phyloP scores from a whole-genome alignment of 53 echinoderm and acorn worm genomes.

The Stichopus horrens region DNA sequence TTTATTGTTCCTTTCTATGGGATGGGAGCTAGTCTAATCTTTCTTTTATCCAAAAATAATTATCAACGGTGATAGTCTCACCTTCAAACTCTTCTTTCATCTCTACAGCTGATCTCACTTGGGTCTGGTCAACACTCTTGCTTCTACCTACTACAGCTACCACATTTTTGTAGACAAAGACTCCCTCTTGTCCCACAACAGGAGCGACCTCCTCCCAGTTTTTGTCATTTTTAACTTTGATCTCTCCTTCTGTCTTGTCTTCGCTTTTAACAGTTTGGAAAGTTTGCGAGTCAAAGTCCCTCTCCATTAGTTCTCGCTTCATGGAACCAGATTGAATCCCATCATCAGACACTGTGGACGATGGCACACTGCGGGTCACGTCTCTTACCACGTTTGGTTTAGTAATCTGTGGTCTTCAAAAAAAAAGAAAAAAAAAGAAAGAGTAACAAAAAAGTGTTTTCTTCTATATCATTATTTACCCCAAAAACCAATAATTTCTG shows the following conservation, averaged over 20 bases:
- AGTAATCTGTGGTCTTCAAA: neutral
- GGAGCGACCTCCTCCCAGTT: neutral
- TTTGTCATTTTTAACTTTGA: neutral
- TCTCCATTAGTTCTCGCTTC: slow-evolving; percentile 63
- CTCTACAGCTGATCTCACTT: neutral
- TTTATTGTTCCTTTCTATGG: no score
- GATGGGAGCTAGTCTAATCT: no score
- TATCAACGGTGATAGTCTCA: neutral
- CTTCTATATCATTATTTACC: no score
- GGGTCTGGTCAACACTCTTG: neutral
- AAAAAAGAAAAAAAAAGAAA: neutral
- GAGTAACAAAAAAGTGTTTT: neutral
- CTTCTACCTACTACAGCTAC: slow-evolving; percentile 24
- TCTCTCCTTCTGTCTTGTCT: neutral
- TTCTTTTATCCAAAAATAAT: no score
- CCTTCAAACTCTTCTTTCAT: neutral
- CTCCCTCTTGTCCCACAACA: slow-evolving; percentile 9
- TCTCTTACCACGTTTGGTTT: neutral
- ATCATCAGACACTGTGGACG: neutral
- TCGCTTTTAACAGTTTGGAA: slow-evolving; percentile 64
- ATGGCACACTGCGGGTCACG: neutral
- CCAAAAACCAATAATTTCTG: no score
- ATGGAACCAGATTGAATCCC: slow-evolving; percentile 61
- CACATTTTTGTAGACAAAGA: neutral
- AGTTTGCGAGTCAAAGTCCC: slow-evolving; percentile 74